phyloP scores from a whole-genome alignment of 2,797 vertebrate species.

The Anguilla pacifica region DNA sequence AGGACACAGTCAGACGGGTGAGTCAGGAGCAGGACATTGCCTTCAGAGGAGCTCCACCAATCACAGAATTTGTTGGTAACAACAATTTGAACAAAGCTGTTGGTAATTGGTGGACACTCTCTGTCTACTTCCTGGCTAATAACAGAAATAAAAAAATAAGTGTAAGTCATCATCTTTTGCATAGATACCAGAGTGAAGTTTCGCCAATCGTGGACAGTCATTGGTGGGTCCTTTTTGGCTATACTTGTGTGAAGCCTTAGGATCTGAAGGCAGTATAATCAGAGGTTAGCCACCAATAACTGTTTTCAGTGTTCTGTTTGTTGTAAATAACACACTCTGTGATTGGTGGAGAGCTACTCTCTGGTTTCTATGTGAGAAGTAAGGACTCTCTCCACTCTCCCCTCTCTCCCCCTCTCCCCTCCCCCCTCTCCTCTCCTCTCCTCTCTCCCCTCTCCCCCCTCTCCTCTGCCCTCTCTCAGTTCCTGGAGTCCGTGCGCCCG shows the following conservation, averaged over 20 bases:
- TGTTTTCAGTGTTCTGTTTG: background rate
- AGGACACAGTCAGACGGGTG: slow-evolving; percentile 80
- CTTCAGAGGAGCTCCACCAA: too few species aligned
- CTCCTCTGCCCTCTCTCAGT: slow-evolving; percentile 60
- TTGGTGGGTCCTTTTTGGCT: background rate
- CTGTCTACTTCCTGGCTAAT: too few species aligned
- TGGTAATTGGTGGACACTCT: too few species aligned
- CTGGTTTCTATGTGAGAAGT: background rate
- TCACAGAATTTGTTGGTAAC: too few species aligned
- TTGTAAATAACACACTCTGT: background rate
- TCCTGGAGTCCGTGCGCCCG: slow-evolving; percentile 78
- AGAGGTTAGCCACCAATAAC: background rate
- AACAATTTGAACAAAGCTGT: too few species aligned
- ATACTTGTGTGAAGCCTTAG: background rate
- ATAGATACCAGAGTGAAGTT: background rate
- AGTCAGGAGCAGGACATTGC: slow-evolving; percentile 29
- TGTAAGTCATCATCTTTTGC: too few species aligned
- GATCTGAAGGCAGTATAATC: background rate
- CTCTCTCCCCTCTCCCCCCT: background rate
- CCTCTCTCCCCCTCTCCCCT: background rate
- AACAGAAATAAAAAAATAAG: too few species aligned
- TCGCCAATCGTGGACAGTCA: background rate
- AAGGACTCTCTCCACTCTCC: background rate
- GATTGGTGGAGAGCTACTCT: background rate
- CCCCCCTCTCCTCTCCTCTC: background rate